Evolutionary conservation across 2,113 vertebrate genomes (phyloP).

Genomic region (Cyprinodon tularosa): DNA sequence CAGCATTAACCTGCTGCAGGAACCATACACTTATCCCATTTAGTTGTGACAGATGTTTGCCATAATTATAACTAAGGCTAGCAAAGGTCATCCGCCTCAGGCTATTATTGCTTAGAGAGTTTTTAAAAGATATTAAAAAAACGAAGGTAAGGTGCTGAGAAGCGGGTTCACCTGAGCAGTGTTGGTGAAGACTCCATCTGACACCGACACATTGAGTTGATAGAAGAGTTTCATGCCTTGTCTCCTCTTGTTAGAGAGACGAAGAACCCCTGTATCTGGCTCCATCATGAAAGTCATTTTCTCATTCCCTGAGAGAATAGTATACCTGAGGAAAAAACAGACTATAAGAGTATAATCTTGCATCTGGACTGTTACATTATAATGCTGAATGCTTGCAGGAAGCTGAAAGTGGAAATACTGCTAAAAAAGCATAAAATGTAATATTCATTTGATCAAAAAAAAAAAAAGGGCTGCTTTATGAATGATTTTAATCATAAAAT

Average conservation of each 20-base stretch:
- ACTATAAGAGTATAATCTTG: background rate
- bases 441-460: background rate
- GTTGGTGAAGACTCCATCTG: constrained; percentile 95
- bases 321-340: constrained; percentile 77
- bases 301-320: constrained; percentile 93
- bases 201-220: constrained; percentile 94
- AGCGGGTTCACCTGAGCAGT: constrained; percentile 83
- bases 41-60: constrained; percentile 33
- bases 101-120: constrained; percentile 9
- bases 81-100: constrained; percentile 9
- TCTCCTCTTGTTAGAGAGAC: constrained; percentile 89
- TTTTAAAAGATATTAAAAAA: constrained; percentile 26
- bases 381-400: background rate
- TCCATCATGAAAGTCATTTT: constrained; percentile 91
- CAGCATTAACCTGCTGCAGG: constrained; percentile 51
- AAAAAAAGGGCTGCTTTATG: background rate
- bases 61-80: constrained; percentile 33
- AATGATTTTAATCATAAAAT: background rate
- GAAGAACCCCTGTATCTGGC: constrained; percentile 87
- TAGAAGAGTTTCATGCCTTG: constrained; percentile 90
- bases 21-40: constrained; percentile 10
- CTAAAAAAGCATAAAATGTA: background rate
- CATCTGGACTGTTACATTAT: background rate
- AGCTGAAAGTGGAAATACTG: background rate
- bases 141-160: constrained; percentile 4